Conservation (phyloP, 2,797 vertebrate genomes). For the Anguilla marmorata region DNA sequence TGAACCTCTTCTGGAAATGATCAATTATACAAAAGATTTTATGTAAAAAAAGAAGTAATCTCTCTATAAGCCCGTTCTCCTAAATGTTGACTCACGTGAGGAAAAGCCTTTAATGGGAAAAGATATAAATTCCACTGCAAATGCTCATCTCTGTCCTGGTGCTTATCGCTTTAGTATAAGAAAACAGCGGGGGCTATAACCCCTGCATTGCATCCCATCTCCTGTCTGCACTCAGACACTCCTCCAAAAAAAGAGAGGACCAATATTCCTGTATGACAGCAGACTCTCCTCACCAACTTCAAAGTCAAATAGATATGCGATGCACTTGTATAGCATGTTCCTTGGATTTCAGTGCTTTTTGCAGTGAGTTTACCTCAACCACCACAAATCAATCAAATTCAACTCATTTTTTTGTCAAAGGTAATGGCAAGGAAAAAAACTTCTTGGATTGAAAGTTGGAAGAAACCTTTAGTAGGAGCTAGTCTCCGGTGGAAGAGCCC, state of each 20-base stretch:
- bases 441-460: not conserved
- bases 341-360: not conserved
- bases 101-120: not conserved
- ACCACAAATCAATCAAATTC: not conserved
- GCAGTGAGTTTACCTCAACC: not conserved
- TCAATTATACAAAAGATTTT: not conserved
- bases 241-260: not conserved
- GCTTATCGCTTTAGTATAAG: not conserved
- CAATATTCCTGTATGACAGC: not conserved
- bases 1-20: not conserved
- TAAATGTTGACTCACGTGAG: not conserved
- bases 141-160: not conserved
- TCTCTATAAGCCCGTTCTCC: not conserved
- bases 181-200: not conserved
- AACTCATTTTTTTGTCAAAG: not conserved
- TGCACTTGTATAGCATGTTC: not conserved
- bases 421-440: not conserved
- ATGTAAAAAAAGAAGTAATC: not conserved
- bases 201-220: not conserved
- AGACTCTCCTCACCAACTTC: not conserved
- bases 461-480: not conserved
- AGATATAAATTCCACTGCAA: not conserved
- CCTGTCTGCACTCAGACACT: not conserved
- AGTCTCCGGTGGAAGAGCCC: not conserved
- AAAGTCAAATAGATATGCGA: not conserved